A percentile compares a stretch with the other conserved stretches of the same genome.
phyloP scores from a whole-genome alignment of 2,113 vertebrate species.

The Psammodynastes pulverulentus region DNA sequence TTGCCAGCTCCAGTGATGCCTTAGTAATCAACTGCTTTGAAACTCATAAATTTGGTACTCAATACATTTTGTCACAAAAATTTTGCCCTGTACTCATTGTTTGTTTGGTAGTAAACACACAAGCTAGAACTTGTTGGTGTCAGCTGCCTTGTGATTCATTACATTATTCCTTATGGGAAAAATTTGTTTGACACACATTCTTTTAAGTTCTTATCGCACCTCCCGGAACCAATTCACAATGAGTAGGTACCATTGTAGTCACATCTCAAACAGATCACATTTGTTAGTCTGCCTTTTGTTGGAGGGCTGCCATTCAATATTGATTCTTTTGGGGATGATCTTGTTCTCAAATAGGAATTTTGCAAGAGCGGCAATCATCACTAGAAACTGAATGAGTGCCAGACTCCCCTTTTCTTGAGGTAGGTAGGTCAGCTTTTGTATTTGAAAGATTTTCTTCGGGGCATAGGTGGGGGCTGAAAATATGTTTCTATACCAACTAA shows the following conservation, averaged over 20 bases:
- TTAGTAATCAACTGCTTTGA: neutral
- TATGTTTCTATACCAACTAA: neutral
- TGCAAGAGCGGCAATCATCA: neutral
- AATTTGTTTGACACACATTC: neutral
- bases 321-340: neutral
- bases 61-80: neutral
- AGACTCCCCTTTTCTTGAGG: neutral
- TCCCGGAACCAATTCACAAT: neutral
- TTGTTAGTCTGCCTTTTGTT: neutral
- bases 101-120: neutral
- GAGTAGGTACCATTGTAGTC: neutral
- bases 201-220: neutral
- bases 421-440: neutral
- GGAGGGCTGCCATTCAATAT: neutral
- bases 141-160: neutral
- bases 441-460: neutral
- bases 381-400: neutral
- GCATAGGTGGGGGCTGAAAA: neutral
- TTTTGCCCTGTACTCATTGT: neutral
- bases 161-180: neutral
- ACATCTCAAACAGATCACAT: neutral
- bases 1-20: neutral
- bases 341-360: neutral
- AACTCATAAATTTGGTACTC: neutral
- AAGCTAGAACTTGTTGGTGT: neutral